Base-by-base conservation (phyloP, 2,888 invertebrate species). In the Colletes collaris region DNA sequence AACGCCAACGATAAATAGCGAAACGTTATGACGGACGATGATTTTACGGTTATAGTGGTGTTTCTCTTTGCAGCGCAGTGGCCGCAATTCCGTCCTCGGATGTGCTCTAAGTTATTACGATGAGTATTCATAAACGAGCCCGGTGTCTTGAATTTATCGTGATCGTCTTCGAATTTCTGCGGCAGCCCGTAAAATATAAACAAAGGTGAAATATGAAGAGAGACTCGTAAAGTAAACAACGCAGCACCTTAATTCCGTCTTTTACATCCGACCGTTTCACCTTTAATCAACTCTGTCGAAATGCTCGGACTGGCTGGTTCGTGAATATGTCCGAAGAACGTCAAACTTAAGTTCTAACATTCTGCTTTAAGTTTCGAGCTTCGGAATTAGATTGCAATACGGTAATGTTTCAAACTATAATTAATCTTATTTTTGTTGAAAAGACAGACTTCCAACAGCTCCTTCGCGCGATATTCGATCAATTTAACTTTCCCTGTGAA, bases 121-220 rank as follows among this genome's bases (percentile, higher is more conserved):
- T 19, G 49, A 59, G 53, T 11, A 35, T 59, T 59, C 68, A 49
- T 64, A 68, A 77, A 77, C 40, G 72, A 49, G 63, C 8, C n/a
- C 13, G 2, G n/a, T 11, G 52, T 13, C 58, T 58, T 49, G 19
- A 76, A 76, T 68, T 64, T 69, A 69, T 55, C 64, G 35, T 6
- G 19, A 60, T n/a, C 8, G 35, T 16, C 10, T 27, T n/a, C 11
- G 44, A 58, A 10, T 58, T 16, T 19, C 4, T 16, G 37, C 50
- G 44, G 4, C 7, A 0, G 40, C 1, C 7, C 50, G 67, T 58
- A 19, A 52, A 63, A 10, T 5, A 10, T 16, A 19, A 27, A 67
- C 27, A 52, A 62, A 55, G 19, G 19, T 13, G n/a, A 8, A 8
- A 11, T 5, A 16, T 11, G 46, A 1, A 46, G 16, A 46, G 10